These are phyloP conservation scores for Mesocentrotus franciscanus DNA, from an alignment of 53 echinoderm and acorn worm species.

Conservation along the genomic window DNA sequence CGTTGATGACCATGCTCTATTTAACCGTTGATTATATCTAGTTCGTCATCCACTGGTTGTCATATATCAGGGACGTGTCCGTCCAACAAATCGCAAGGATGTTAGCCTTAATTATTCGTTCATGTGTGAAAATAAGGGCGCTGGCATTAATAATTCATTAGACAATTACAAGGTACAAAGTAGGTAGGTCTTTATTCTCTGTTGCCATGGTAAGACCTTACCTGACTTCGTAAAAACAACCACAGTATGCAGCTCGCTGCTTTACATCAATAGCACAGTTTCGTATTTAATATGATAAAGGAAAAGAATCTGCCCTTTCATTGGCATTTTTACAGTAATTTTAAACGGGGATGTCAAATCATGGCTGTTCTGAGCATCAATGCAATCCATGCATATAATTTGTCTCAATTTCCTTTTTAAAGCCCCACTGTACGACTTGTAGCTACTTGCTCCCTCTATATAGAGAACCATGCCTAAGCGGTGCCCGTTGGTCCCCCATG, in stretches of 20 bases:
- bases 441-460: too few species aligned
- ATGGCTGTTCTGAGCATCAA: too few species aligned
- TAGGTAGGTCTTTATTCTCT: background rate
- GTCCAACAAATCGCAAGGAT: background rate
- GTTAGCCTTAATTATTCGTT: background rate
- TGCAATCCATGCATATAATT: too few species aligned
- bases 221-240: background rate
- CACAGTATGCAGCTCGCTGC: background rate
- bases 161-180: background rate
- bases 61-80: background rate
- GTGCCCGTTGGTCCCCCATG: too few species aligned
- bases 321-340: too few species aligned
- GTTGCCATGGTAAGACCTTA: background rate
- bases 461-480: too few species aligned
- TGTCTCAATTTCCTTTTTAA: too few species aligned
- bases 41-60: background rate
- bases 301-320: background rate
- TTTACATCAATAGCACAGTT: background rate
- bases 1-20: background rate
- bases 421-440: too few species aligned
- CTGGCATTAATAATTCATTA: background rate
- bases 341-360: too few species aligned
- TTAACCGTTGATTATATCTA: background rate
- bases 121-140: background rate
- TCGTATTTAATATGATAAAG: background rate